Base-by-base conservation (phyloP, 1,140 invertebrate species). In the Drosophila baimaii region DNA sequence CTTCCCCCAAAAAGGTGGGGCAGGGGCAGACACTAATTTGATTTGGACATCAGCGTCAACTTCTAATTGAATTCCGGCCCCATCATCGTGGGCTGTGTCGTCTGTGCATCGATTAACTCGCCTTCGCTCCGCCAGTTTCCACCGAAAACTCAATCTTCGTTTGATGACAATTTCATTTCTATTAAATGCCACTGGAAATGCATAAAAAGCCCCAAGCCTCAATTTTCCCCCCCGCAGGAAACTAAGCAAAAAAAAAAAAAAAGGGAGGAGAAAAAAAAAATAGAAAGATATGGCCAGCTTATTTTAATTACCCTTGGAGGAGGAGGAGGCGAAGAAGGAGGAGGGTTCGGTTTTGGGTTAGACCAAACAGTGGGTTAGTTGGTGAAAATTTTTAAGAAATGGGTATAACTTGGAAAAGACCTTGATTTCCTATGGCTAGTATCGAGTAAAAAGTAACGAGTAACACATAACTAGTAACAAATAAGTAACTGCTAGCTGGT, bases 91-190 rank as follows among this genome's bases (percentile, higher is more conserved):
- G 19, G 13, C 19, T 33, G 27, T 51, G 29, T 33, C 61, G 70
- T 77, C 74, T 77, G 74, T 77, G 74, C 75, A 77, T 77, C 75
- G 75, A 77, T 77, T 82, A 82, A 82, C 75, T 82, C 57, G 59
- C 76, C 72, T 63, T 55, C 68, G 74, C 43, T 47, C 59, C n/a
- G n/a, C 47, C 39, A 47, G 46, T 27, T 47, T 27, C 46, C 46
- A 52, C 56, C 27, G 19, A 31, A 41, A 74, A 76, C 81, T 84
- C 73, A 81, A 81, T 81, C 82, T 79, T 76, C 79, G 81, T 79
- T 88, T 88, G 79, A 86, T 82, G 82, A 88, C 82, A 86, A 86
- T 86, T 86, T 86, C 83, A 86, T 86, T 85, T 81, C 81, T 86
- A 85, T 85, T 85, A 77, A 85, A 81, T 71, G 82, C 82, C 70